Base-by-base conservation (phyloP, 2,888 invertebrate genomes). In the Nomada fabriciana region DNA sequence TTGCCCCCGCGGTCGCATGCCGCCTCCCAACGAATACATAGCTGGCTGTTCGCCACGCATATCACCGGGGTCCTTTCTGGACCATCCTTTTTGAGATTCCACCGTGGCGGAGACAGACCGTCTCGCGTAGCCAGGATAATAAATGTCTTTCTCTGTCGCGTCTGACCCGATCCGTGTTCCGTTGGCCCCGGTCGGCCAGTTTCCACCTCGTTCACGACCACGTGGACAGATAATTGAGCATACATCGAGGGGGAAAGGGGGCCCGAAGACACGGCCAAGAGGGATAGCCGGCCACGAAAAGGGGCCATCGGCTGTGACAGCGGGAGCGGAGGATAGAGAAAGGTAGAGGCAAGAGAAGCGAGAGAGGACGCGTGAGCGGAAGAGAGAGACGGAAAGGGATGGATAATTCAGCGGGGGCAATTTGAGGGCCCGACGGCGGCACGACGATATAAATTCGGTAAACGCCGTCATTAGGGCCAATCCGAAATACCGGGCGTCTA, bases 401-500 rank as follows among this genome's bases (percentile, higher is more conserved):
- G 72, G 90, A 89, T 89, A 90, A 91, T 91, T 90, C 89, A 80
- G 78, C 84, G 82, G 80, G 77, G 86, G 82, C 89, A 89, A 90
- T 91, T 90, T 91, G 87, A 90, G 86, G 81, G 71, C 76, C 83
- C 77, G 65, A 79, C 80, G 85, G 84, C 85, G 89, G 87, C 86
- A 86, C 85, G 85, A 77, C 89, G 88, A 90, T 90, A 93, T 93
- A 93, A 93, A 93, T 93, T 92, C 90, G 88, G 91, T 92, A 93
- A 93, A 93, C 90, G 91, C 91, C 90, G 92, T 92, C 93, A 93
- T 93, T 93, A 93, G 90, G 90, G 86, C 87, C 91, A 90, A 92
- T 93, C 91, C 90, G 89, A 92, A 93, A 93, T 93, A 92, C 93
- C 92, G 89, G 88, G 91, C 92, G 91, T 93, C 92, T 93, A 93